These are phyloP conservation scores for Diabrotica virgifera DNA, from an alignment of 1,140 invertebrate genomes.

Conservation along the genomic window DNA sequence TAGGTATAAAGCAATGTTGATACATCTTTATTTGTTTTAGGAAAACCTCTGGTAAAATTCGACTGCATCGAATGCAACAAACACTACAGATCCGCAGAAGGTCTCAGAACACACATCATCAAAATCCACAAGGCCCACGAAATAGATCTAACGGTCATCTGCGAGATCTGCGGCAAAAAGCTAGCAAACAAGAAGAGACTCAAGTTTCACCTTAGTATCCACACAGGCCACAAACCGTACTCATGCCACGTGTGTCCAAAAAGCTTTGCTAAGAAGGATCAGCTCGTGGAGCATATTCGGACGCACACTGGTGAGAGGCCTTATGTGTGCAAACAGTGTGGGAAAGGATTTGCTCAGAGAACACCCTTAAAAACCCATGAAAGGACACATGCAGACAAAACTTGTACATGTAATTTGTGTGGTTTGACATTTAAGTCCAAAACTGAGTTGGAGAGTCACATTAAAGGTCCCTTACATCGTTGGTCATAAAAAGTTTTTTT, in stretches of 20 bases:
- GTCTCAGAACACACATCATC: slow-evolving; percentile 35
- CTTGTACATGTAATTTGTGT: slow-evolving; percentile 53
- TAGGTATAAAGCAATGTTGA: too few relatives aligned
- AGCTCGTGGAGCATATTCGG: slow-evolving; percentile 59
- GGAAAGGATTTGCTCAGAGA: slow-evolving; percentile 75
- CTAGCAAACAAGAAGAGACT: slow-evolving; percentile 67
- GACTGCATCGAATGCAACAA: slow-evolving; percentile 41
- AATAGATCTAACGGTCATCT: slow-evolving; percentile 48
- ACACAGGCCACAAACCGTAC: slow-evolving; percentile 70
- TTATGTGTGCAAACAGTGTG: slow-evolving; percentile 64
- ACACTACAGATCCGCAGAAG: slow-evolving; percentile 40
- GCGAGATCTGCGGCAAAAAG: slow-evolving; percentile 76
- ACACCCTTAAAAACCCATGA: slow-evolving; percentile 58
- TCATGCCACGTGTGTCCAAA: slow-evolving; percentile 66
- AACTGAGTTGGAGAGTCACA: slow-evolving; percentile 13
- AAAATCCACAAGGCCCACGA: slow-evolving; percentile 36
- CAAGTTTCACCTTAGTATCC: slow-evolving; percentile 67
- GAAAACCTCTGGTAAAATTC: slow-evolving; percentile 37
- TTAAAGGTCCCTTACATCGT: neutral
- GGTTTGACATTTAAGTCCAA: slow-evolving; percentile 10
- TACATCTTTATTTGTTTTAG: neutral
- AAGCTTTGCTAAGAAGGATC: slow-evolving; percentile 61
- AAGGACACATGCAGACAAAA: slow-evolving; percentile 64
- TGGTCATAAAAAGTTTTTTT: too few relatives aligned
- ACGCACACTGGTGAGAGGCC: slow-evolving; percentile 64